Evolutionary conservation across 53 echinoderm and acorn worm species (phyloP).

Genomic region (Paracentrotus lividus): DNA sequence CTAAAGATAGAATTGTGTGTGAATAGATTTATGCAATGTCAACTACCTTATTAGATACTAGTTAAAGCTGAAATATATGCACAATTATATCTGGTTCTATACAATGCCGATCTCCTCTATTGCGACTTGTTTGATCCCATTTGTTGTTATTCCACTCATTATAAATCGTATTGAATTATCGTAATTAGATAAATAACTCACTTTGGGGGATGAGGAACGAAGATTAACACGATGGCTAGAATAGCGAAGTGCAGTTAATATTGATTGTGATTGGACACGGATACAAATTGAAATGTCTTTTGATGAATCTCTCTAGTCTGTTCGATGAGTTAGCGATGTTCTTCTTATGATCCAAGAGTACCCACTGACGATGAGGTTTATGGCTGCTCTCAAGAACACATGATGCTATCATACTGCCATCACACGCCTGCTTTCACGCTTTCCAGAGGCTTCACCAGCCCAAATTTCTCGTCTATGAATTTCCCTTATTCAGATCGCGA

Average conservation of each 20-base stretch:
- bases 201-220: conserved; percentile 8
- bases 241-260: conserved; percentile 24
- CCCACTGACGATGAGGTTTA: conserved; percentile 41
- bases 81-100: no score
- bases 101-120: conserved; percentile 27
- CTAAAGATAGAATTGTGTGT: background rate
- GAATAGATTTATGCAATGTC: background rate
- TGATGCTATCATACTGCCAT: conserved; percentile 40
- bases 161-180: background rate
- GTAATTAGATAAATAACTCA: background rate
- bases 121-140: conserved; percentile 5
- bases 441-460: conserved; percentile 2
- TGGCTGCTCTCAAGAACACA: conserved; percentile 55
- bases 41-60: background rate
- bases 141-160: background rate
- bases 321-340: conserved; percentile 34
- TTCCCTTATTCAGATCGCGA: conserved; percentile 55
- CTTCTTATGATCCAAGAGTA: conserved; percentile 4
- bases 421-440: conserved; percentile 48
- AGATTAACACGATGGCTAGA: conserved; percentile 22
- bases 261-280: conserved; percentile 53
- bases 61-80: background rate
- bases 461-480: conserved; percentile 56
- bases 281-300: conserved; percentile 61
- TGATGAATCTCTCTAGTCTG: conserved; percentile 57